phyloP scores from a whole-genome alignment of 2,888 invertebrate species.

The Emesis russula region DNA sequence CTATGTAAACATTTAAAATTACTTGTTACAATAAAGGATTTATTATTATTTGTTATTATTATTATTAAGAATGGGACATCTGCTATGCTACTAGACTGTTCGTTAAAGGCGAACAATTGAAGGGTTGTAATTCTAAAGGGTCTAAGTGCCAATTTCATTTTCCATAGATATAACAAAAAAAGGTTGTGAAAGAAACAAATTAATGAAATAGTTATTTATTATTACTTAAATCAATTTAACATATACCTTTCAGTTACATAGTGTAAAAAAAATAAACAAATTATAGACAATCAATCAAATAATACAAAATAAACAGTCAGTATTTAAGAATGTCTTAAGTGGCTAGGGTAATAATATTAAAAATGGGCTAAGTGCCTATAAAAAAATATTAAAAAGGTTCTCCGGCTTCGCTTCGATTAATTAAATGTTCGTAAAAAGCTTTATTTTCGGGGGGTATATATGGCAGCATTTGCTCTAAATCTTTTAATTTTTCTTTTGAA shows the following conservation, averaged over 20 bases:
- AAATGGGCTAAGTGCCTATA: not conserved
- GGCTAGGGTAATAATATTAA: not conserved
- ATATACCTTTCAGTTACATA: not conserved
- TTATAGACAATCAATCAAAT: not conserved
- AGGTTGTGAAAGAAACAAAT: no score
- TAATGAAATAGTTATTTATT: no score
- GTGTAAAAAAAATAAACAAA: not conserved
- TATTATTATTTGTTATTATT: no score
- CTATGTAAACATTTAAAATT: no score
- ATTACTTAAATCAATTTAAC: no score
- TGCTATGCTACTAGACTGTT: no score
- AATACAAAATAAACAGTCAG: not conserved
- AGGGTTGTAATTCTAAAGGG: no score
- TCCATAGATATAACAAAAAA: no score
- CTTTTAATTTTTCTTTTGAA: slow-evolving; percentile 1
- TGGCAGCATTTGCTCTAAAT: slow-evolving; percentile 10
- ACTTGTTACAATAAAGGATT: no score
- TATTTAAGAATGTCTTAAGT: not conserved
- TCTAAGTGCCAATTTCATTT: no score
- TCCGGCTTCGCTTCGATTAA: not conserved
- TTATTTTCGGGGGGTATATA: slow-evolving; percentile 6
- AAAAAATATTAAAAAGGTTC: not conserved
- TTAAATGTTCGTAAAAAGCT: slow-evolving; percentile 8
- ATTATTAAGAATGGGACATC: no score
- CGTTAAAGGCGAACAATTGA: no score